These are phyloP conservation scores for Epizoanthus ramosus DNA, from an alignment of 92 coral and sea anemone genomes.

Conservation along the genomic window DNA sequence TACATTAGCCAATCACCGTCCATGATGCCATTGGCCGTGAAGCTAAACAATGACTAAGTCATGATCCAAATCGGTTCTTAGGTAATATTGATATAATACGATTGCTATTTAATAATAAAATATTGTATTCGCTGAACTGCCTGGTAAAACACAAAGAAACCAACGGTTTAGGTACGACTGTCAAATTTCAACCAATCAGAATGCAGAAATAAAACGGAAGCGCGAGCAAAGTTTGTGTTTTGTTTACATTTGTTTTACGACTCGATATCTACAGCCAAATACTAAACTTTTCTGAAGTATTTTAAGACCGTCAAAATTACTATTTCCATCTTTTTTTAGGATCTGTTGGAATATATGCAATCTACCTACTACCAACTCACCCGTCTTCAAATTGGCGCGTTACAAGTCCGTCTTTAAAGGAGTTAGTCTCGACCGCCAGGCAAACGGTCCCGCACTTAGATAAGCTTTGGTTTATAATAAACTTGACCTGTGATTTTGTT, in stretches of 20 bases:
- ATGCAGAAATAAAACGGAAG: constrained; percentile 19
- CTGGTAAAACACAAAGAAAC: constrained; percentile 54
- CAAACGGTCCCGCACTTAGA: constrained; percentile 14
- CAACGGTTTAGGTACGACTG: constrained; percentile 63
- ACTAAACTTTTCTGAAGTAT: neutral
- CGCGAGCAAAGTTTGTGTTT: constrained; percentile 4
- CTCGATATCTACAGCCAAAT: neutral
- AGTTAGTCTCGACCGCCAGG: constrained; percentile 21
- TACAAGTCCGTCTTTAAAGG: neutral
- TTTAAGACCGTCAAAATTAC: neutral
- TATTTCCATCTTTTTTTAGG: neutral
- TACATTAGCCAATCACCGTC: constrained; percentile 74
- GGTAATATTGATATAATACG: constrained; percentile 99
- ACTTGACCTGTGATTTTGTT: constrained; percentile 35
- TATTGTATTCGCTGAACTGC: constrained; percentile 69
- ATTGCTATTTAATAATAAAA: constrained; percentile 97
- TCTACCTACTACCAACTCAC: neutral
- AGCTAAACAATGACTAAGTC: constrained; percentile 93
- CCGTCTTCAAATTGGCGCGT: neutral
- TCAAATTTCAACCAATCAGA: constrained; percentile 68
- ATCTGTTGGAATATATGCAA: neutral
- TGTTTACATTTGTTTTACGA: constrained; percentile 22
- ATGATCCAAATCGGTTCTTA: constrained; percentile 94
- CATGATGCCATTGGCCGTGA: constrained; percentile 76
- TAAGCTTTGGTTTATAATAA: constrained; percentile 26